Percentiles rank a stretch among this genome's conserved stretches.
Evolutionary conservation across 2,888 invertebrate species (phyloP).

Genomic region (Diadegma fenestrale): DNA sequence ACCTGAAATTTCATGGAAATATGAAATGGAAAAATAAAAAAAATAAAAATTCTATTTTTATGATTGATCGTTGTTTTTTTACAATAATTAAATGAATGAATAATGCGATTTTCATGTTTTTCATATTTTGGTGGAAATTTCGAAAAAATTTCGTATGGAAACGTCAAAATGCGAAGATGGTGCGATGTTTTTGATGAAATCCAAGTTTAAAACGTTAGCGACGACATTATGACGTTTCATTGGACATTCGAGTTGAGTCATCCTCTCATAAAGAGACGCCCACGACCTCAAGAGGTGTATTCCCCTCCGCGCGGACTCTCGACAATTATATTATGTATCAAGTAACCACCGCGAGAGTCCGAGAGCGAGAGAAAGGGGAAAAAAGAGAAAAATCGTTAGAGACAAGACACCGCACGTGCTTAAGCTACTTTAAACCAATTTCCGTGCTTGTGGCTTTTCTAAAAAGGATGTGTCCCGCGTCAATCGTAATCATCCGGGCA

Average conservation of each 20-base stretch:
- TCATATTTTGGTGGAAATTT: too few relatives aligned
- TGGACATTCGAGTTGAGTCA: slow-evolving; percentile 61
- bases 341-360: slow-evolving; percentile 61
- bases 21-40: too few relatives aligned
- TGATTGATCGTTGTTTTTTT: too few relatives aligned
- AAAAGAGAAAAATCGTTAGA: slow-evolving; percentile 57
- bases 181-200: slow-evolving; percentile 25
- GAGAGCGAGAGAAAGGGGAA: slow-evolving; percentile 59
- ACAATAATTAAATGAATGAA: too few relatives aligned
- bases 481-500: slow-evolving; percentile 63
- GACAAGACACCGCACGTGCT: slow-evolving; percentile 67
- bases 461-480: slow-evolving; percentile 76
- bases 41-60: too few relatives aligned
- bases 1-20: too few relatives aligned
- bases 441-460: slow-evolving; percentile 70
- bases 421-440: slow-evolving; percentile 76
- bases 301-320: slow-evolving; percentile 7
- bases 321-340: slow-evolving; percentile 56
- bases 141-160: too few relatives aligned
- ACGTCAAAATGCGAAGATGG: not conserved
- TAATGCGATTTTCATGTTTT: too few relatives aligned
- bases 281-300: slow-evolving; percentile 48
- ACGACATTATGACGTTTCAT: slow-evolving; percentile 49
- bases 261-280: slow-evolving; percentile 45
- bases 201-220: slow-evolving; percentile 25